phyloP scores from a whole-genome alignment of 92 coral and sea anemone species.

The Heliopora coerulea region DNA sequence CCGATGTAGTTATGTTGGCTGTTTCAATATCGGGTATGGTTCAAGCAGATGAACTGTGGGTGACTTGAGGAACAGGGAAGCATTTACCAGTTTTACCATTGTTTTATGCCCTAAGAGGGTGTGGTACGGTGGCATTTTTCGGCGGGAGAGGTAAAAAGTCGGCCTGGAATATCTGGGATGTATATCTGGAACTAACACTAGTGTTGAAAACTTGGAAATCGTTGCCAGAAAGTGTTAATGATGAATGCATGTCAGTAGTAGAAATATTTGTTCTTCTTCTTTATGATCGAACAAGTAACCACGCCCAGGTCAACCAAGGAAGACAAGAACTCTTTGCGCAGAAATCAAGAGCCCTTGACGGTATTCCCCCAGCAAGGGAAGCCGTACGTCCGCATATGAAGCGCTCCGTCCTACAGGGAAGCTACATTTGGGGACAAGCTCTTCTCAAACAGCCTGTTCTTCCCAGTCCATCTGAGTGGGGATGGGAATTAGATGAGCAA shows the following conservation, averaged over 20 bases:
- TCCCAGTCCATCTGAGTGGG: conserved; percentile 61
- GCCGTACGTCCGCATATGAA: conserved; percentile 44
- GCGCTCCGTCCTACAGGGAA: conserved; percentile 59
- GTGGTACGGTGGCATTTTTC: conserved; percentile 51
- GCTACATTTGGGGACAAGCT: conserved; percentile 56
- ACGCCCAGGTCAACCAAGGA: conserved; percentile 40
- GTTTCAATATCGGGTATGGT: conserved; percentile 19
- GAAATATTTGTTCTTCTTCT: conserved; percentile 44
- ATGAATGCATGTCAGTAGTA: conserved; percentile 15
- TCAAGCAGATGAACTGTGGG: conserved; percentile 44
- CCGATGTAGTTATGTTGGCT: conserved; percentile 60
- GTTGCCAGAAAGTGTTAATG: conserved; percentile 38
- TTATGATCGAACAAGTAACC: conserved; percentile 49
- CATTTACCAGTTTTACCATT: conserved; percentile 50
- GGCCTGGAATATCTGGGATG: conserved; percentile 51
- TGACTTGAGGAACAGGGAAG: conserved; percentile 51
- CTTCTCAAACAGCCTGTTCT: conserved; percentile 51
- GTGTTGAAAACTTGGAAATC: conserved; percentile 44
- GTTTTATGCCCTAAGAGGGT: conserved; percentile 57
- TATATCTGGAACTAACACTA: conserved; percentile 23
- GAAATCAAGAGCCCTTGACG: conserved; percentile 46
- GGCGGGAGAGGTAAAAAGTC: conserved; percentile 59
- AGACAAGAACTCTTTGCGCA: conserved; percentile 44
- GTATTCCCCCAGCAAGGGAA: conserved; percentile 53
- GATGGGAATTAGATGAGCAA: conserved; percentile 44